Evolutionary conservation across 1,140 invertebrate species (phyloP), one percentile per base, ranked within the genome.

Genomic region (Drosophila nigrodunni): DNA sequence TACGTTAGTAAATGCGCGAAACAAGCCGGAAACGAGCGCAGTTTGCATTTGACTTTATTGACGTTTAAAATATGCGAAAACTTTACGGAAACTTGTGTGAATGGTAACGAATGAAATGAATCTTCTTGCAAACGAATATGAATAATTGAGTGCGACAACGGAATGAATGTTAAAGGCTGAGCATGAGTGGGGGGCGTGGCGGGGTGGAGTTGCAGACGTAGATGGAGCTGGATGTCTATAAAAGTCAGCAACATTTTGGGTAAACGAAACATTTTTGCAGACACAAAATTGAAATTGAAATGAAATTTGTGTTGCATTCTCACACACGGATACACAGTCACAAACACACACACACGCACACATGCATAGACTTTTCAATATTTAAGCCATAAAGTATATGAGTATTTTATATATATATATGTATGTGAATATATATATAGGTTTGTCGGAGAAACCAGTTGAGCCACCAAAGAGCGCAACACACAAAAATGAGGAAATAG

Each of bases 401-500:
- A 41, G 52, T 64, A 64, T 15, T 15, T 15, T 15, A 15, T 30
- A 52, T 30, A 21, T n/a, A 52, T 30, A 39, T 39, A 41, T 7
- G 34, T n/a, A n/a, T n/a, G n/a, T n/a, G n/a, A n/a, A n/a, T 25
- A 8, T 10, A 50, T 13, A 13, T 34, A 8, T 18, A 52, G 50
- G 34, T 54, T 25, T n/a, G n/a, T 39, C 13, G 10, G 8, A 44
- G 43, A 67, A 58, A 58, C 54, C 52, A 37, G 34, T 52, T 25
- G 8, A 52, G 30, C 11, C n/a, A 4, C 21, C 15, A n/a, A 18
- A 21, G 11, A 30, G 7, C 2, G 1, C 3, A 3, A 47, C 37
- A 54, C n/a, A 57, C 18, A 67, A n/a, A 50, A 50, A 72, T 55
- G 55, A 74, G 74, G 70, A 81, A 75, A 76, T 61, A 81, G 71